phyloP scores from a whole-genome alignment of 1,140 invertebrate species.

The Drosophila quadrilineata region DNA sequence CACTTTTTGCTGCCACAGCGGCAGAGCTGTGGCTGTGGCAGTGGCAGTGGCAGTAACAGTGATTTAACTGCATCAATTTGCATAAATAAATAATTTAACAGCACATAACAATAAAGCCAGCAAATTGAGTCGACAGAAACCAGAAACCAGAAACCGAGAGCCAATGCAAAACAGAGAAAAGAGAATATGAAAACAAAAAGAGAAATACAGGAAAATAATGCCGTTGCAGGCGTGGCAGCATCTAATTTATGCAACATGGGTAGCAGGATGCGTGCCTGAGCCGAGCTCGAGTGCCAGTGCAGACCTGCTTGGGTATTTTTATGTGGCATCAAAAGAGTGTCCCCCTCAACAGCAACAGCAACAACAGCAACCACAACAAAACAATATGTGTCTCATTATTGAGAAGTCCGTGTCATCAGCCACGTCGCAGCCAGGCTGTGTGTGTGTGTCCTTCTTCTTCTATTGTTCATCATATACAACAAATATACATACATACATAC shows the following conservation, averaged over 20 bases:
- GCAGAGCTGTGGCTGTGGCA: background rate
- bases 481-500: too few relatives aligned
- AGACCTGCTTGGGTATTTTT: conserved; percentile 18
- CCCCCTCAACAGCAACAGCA: conserved; percentile 1
- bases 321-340: conserved; percentile 48
- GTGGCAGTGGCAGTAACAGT: conserved; percentile 6
- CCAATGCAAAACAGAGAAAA: conserved; percentile 17
- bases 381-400: conserved; percentile 66
- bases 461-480: conserved; percentile 32
- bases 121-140: conserved; percentile 73
- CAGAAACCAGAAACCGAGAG: too few relatives aligned
- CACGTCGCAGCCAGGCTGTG: conserved; percentile 16
- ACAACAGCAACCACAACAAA: conserved; percentile 15
- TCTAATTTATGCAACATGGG: conserved; percentile 56
- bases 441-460: conserved; percentile 22
- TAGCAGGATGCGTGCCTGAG: conserved; percentile 51
- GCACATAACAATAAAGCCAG: conserved; percentile 62
- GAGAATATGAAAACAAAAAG: too few relatives aligned
- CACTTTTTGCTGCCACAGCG: conserved; percentile 38
- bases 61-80: conserved; percentile 75
- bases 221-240: background rate
- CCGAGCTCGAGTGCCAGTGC: conserved; percentile 12
- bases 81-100: conserved; percentile 78
- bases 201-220: conserved; percentile 15
- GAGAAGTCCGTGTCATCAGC: conserved; percentile 56